Conservation (phyloP, 2,113 vertebrate species). For the Pterocles orientalis region DNA sequence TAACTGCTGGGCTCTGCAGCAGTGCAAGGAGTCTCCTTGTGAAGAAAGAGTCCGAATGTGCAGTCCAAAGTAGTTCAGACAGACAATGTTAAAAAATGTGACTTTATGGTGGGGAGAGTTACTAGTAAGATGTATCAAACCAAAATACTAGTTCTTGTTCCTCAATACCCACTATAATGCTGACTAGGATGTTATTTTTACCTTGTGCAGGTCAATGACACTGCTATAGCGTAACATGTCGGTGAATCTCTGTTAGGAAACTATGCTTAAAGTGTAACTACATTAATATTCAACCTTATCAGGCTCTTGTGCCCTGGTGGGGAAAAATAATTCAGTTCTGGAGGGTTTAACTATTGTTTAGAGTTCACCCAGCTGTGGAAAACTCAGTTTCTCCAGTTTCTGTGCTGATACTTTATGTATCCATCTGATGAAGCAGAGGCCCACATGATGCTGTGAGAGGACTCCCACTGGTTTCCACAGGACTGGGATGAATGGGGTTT, state of each 20-base stretch:
- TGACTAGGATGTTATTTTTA: neutral
- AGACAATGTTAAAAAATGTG: neutral
- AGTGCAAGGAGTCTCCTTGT: neutral
- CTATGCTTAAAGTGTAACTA: neutral
- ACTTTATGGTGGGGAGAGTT: neutral
- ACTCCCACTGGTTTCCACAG: neutral
- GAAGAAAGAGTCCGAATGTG: neutral
- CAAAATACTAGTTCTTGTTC: neutral
- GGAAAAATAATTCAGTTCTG: neutral
- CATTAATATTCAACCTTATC: neutral
- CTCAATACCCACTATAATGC: neutral
- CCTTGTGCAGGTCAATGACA: neutral
- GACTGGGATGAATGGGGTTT: neutral
- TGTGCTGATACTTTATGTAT: neutral
- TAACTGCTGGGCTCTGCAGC: neutral
- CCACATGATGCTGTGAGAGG: neutral
- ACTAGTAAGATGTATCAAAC: neutral
- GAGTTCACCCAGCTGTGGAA: neutral
- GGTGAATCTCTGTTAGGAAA: neutral
- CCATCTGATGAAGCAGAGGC: neutral
- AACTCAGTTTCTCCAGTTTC: neutral
- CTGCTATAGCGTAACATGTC: neutral
- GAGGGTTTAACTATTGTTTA: neutral
- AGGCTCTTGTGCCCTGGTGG: neutral
- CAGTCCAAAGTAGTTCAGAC: neutral